Evolutionary conservation across 2,797 vertebrate species (phyloP), one percentile per base, ranked within the genome.

Genomic region (Diglossa cyanea): DNA sequence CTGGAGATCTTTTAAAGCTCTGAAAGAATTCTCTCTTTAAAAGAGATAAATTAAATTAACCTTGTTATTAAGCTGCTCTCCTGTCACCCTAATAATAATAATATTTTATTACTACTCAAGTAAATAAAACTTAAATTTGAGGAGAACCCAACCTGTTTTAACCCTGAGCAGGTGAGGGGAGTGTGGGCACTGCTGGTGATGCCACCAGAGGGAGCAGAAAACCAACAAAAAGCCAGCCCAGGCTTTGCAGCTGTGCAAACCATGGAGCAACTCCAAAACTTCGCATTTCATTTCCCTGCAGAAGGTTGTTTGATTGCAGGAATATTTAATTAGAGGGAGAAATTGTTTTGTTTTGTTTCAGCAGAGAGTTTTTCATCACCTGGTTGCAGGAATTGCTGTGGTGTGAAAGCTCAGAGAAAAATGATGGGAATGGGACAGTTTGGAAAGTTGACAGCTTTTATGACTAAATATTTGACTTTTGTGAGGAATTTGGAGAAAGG

Each of bases 201-300:
- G 77, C 95, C 97, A 96, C 78, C 76, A 97, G 96, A 96, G 96
- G 96, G 97, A 91, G 95, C 90, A 28, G 53, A 80, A 88, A 77
- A 31, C 65, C 92, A 55, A 31, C 5, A 4, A 0, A 45, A 84
- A 76, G 2, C 72, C 47, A 55, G 47, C 1, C 50, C 23, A 4
- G 15, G 23, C 77, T 72, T 39, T 4, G 71, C 40, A 35, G 54
- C 68, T 45, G n/a, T 7, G 55, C 71, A 51, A 88, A 48, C 21
- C 76, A 0, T 0, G 18, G 33, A 70, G 70, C 54, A 26, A 7
- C 23, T 13, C n/a, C 74, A 40, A 23, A 18, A 57, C 25, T 90
- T 37, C 40, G 35, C 15, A 24, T 24, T 55, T 42, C 5, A 50
- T 79, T 89, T 53, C 76, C 88, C 74, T 58, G 58, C 31, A 63